Evolutionary conservation across 2,113 vertebrate genomes (phyloP), one percentile per base, ranked within the genome.

Genomic region (Oriolus oriolus): DNA sequence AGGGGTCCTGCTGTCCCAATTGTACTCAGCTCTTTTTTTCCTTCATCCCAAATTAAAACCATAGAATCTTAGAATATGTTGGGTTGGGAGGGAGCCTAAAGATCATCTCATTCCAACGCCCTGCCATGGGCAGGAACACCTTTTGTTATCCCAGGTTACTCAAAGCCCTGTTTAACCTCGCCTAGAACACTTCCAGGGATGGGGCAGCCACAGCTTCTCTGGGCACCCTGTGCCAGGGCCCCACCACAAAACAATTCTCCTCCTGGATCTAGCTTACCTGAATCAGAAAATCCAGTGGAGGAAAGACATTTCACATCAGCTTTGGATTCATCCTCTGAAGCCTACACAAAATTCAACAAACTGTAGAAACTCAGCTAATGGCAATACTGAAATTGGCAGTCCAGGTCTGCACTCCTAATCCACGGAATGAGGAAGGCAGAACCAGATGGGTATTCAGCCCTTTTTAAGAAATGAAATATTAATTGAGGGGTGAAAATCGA

Each of bases 1-100:
- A 26, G 20, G 8, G 33, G 18, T 57, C 27, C n/a, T 5, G 0
- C 35, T 54, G 14, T 15, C 33, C 27, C 20, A 18, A 0, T 5
- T 2, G 0, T n/a, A 17, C 27, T 59, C 54, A 66, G 30, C 9
- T 23, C 4, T 77, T 50, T 74, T 68, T 49, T 33, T 14, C 19
- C 44, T 74, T 47, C 64, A 11, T n/a, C 33, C 7, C 35, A 16
- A 9, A 23, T 24, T 39, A 60, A 68, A 76, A 60, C 5, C 10
- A 17, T 6, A 45, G 37, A 57, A 49, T 11, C 47, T 12, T 4
- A n/a, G 44, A 59, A 60, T 27, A 41, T 16, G 11, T 3, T 61
- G 24, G 9, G 9, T 35, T 31, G 41, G 30, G 35, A 61, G 30
- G 4, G 17, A 47, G 20, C 28, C 14, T 45, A 18, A 60, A 6